Evolutionary conservation across 2,113 vertebrate species (phyloP).

Genomic region (Ceratotherium simum): DNA sequence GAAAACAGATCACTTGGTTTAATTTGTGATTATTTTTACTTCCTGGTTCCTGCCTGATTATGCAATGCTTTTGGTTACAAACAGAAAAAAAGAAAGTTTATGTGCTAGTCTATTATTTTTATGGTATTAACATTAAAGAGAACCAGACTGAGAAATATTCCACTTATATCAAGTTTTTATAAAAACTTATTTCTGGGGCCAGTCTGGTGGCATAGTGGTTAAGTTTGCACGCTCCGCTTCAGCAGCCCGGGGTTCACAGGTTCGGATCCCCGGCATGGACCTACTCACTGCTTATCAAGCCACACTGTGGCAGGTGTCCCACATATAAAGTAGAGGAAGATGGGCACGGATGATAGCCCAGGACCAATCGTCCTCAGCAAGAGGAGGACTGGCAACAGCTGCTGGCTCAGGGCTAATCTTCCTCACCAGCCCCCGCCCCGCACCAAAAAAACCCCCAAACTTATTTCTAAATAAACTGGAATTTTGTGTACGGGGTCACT

Average conservation of each 20-base stretch:
- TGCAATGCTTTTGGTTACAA: slow-evolving; percentile 57
- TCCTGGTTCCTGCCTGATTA: slow-evolving; percentile 66
- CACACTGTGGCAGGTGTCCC: no score
- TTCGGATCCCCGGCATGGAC: no score
- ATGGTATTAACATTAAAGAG: background rate
- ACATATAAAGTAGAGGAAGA: no score
- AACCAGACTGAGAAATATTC: slow-evolving; percentile 2
- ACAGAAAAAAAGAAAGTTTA: slow-evolving; percentile 50
- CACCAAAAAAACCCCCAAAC: background rate
- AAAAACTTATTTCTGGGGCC: slow-evolving; percentile 25
- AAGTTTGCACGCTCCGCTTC: no score
- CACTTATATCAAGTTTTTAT: background rate
- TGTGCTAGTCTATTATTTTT: slow-evolving; percentile 26
- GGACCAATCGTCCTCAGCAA: no score
- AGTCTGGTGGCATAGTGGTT: no score
- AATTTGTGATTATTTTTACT: slow-evolving; percentile 75
- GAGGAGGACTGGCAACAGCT: no score
- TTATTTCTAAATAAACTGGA: slow-evolving; percentile 49
- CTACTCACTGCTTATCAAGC: no score
- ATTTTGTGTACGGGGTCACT: background rate
- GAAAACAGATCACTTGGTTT: slow-evolving; percentile 68
- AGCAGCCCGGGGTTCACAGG: no score
- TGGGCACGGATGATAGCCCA: no score
- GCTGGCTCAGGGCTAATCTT: no score
- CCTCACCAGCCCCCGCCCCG: no score